Evolutionary conservation across 1,140 invertebrate genomes (phyloP), one percentile per base, ranked within the genome.

Genomic region (Drosophila nasuta): DNA sequence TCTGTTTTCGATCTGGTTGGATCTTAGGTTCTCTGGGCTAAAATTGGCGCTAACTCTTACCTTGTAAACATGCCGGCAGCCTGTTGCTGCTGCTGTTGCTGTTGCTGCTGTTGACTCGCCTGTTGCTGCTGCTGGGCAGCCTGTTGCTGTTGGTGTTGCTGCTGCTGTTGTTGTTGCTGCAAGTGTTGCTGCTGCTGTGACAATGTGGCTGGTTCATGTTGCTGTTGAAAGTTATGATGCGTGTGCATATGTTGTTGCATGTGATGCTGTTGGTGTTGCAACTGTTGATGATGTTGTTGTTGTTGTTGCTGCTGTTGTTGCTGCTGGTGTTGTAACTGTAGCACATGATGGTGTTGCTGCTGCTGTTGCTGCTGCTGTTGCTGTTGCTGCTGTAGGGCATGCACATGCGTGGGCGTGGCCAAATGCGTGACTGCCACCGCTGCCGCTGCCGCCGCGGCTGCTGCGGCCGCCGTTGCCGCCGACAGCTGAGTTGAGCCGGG

Each of bases 21-120:
- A 25, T 57, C 25, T 49, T 54, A 66, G 69, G 51, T 54, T 75
- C 56, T 45, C 17, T 65, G 38, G 5, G 38, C 35, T 48, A 64
- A 66, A 82, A 81, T 81, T 78, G 85, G 83, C 83, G 85, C 86
- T 90, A 88, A 90, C 70, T 91, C 86, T 90, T 79, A 91, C 90
- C 90, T 82, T 76, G 90, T 91, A 83, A 91, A 91, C 90, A 91
- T 91, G 76, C 90, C 80, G 65, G 90, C 67, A 49, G 69, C 48
- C 68, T 76, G 77, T 60, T 79, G 79, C 30, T 81, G 79, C 68
- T 85, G 72, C 65, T 86, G 73, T 58, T 90, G 85, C 43, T 71
- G 62, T 49, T 83, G 80, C 49, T 90, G 85, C 64, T 88, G 83
- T 45, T 87, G 81, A 66, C 25, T 48, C 13, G 48, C 35, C 28